Evolutionary conservation across 2,113 vertebrate species (phyloP), one percentile per base, ranked within the genome.

Genomic region (Alexandromys fortis): DNA sequence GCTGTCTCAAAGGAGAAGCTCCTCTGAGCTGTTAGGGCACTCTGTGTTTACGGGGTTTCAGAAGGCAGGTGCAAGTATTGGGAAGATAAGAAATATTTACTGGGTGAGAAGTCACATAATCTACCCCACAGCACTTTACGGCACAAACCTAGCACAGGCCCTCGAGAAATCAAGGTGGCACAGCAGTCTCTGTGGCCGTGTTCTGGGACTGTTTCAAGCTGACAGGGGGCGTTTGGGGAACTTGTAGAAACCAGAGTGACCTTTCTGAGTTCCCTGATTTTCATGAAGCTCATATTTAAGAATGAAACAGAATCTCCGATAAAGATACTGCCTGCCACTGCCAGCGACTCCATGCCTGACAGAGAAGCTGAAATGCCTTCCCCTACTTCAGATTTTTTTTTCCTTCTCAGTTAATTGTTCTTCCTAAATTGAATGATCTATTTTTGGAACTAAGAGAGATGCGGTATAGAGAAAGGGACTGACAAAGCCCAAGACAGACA

Each of bases 391-490:
- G 95, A 78, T 90, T 87, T 94, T 83, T 82, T 89, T 86, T 82
- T 21, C 88, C 97, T 92, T 96, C 86, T 85, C 91, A 95, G 95
- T 82, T 97, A 96, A 95, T 63, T 97, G 95, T 97, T 98, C 94
- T 96, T 97, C 95, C 92, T 96, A 97, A 94, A 96, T 70, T 83
- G 92, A 95, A 97, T 95, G 97, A 97, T 97, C 95, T 98, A 96
- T 96, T 96, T 98, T 97, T 97, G 97, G 94, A 98, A 96, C 68
- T 93, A 85, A 58, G 73, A 33, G 92, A 94, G 96, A 97, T 89
- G 92, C 96, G 95, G 77, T 89, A 77, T 97, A 96, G 78, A 95
- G 92, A 94, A 95, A 97, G 68, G 92, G 63, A 85, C 58, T 52
- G 92, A 67, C 76, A 95, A 77, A 97, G 89, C 86, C 65, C 45